Base-by-base conservation (phyloP, 1,140 invertebrate genomes). In the Saccostrea cuccullata region DNA sequence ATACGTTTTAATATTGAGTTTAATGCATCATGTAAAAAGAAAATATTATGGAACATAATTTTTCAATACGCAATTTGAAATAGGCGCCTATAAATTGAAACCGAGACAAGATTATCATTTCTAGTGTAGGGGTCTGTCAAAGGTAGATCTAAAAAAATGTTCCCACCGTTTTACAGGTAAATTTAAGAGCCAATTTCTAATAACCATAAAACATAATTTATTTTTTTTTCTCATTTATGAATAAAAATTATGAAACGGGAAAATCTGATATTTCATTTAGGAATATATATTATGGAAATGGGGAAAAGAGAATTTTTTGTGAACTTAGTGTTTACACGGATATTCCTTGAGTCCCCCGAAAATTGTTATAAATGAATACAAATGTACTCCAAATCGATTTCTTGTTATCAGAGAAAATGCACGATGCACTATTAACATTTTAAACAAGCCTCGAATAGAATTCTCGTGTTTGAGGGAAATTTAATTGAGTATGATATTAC, bases 61-160 rank as follows among this genome's bases (percentile, higher is more conserved):
- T 77, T 12, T 13, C 12, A 36, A 36, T 77, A 77, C 70, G 70
- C 70, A 77, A 77, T 77, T 77, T 77, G 30, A 77, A 77, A 77
- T 77, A 23, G 23, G 70, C 70, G 70, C 70, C 5, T 26, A 26
- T 23, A 36, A 30, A 30, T 77, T 77, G 70, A 77, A 77, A 77
- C 15, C 70, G 70, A 77, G 70, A 77, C 70, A 30, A 12, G 70
- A 30, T 9, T 15, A 67, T 67, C 20, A 36, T 77, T 36, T n/a
- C 58, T 64, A 20, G n/a, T 64, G 17, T 17, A 20, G 15, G 17
- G 58, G 4, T 20, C 17, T 6, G 58, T 64, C 5, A n/a, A n/a
- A 17, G 58, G 17, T 20, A 20, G n/a, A 17, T 17, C 17, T 17
- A 13, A 60, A 60, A 60, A 58, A 20, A 17, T 20, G 20, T 17